Base-by-base conservation (phyloP, 1,140 invertebrate genomes). In the Heterodera schachtii region DNA sequence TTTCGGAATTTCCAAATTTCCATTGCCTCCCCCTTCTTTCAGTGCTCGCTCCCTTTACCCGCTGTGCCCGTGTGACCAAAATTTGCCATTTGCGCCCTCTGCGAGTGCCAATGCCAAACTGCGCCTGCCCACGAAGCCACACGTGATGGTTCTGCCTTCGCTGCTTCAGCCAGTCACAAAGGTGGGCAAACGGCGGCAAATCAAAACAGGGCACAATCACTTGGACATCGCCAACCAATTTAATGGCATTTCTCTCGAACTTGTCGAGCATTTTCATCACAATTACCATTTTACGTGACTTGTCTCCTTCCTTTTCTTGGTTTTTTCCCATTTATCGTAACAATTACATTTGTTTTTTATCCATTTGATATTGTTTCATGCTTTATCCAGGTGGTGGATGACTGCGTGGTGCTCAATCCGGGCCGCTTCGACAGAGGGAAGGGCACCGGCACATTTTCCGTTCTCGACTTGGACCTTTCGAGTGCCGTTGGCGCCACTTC, bases 111-210 rank as follows among this genome's bases (percentile, higher is more conserved):
- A 60, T 19, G 21, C 31, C 31, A 71, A 71, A 46, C 69, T 71
- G 7, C 69, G 21, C 9, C 44, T 71, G 1, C 8, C 31, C 69
- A 71, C 1, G 16, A 9, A n/a, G 69, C 31, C 31, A 7, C 69
- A 71, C 44, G 69, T 71, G 4, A 41, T 71, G 44, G 41, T 71
- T 43, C 21, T 71, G 31, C 69, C 69, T 8, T 71, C 69, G 41
- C 7, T 71, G 69, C 69, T 71, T 31, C 69, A 71, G 21, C 69
- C 69, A 8, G 44, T 71, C 69, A 71, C 69, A 41, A 71, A 71
- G 44, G 69, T 71, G 7, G 5, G 16, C 11, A 31, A 31, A 31
- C 57, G 1, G 57, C 1, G 13, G 13, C 31, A 31, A 19, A 2
- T 60, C 1, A 60, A 19, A 60, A 19, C 5, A 1, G 7, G 5